Evolutionary conservation across 2,113 vertebrate species (phyloP).

Genomic region (Eudyptes chrysolophus): DNA sequence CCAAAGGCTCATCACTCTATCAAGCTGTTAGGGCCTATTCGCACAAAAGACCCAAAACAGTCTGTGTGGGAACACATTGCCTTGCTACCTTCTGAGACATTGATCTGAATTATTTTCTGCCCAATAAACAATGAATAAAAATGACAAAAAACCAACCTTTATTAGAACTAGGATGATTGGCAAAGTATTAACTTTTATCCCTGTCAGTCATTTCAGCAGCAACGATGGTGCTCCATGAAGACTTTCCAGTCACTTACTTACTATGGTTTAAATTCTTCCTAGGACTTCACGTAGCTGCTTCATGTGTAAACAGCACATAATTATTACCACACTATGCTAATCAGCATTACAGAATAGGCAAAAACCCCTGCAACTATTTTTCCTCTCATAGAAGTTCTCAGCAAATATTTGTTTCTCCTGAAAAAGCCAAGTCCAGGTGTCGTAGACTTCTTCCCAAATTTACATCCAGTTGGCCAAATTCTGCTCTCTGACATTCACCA

Average conservation of each 20-base stretch:
- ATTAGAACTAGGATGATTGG: background rate
- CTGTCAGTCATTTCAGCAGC: background rate
- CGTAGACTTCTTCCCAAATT: background rate
- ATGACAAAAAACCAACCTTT: background rate
- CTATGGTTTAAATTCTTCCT: background rate
- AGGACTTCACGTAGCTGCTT: background rate
- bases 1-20: background rate
- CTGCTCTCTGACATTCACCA: background rate
- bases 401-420: background rate
- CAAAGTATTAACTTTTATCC: background rate
- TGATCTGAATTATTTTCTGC: background rate
- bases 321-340: background rate
- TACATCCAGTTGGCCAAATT: background rate
- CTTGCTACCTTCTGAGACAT: background rate
- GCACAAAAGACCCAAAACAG: background rate
- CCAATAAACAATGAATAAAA: background rate
- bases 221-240: background rate
- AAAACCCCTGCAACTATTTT: background rate
- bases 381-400: background rate
- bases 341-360: background rate
- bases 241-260: background rate
- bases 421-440: background rate
- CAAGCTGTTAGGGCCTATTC: background rate
- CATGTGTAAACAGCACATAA: background rate
- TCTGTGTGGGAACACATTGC: background rate